Percentiles rank a stretch among this genome's conserved stretches.
These are phyloP conservation scores for Mobula birostris DNA, from an alignment of 2,113 vertebrate species.

Conservation along the genomic window DNA sequence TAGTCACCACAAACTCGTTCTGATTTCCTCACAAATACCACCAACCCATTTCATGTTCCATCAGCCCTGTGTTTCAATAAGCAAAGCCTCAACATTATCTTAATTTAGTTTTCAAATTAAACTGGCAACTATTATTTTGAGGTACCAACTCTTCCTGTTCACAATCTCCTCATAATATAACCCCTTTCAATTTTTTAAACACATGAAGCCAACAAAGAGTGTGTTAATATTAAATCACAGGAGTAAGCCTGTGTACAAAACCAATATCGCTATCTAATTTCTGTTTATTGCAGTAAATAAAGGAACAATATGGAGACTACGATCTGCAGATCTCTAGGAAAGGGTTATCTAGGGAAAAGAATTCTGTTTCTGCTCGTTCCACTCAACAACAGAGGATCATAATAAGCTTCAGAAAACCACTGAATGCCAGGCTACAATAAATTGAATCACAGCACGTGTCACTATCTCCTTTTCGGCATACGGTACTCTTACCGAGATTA, in stretches of 20 bases:
- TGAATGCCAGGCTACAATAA: neutral
- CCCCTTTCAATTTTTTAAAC: neutral
- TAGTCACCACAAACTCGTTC: neutral
- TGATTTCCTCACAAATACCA: neutral
- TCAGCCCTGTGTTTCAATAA: neutral
- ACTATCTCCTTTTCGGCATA: neutral
- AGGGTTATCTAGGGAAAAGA: neutral
- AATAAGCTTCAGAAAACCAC: neutral
- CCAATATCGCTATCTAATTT: neutral
- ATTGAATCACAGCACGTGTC: neutral
- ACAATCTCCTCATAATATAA: neutral
- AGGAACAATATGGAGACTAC: conserved; percentile 15
- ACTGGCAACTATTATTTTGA: neutral
- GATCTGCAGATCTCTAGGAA: neutral
- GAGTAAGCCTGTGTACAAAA: neutral
- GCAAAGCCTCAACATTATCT: neutral
- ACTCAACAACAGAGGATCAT: neutral
- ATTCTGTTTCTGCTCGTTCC: conserved; percentile 10
- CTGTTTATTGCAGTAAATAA: neutral
- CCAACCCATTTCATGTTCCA: neutral
- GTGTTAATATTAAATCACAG: neutral
- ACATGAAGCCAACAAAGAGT: neutral
- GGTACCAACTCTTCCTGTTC: neutral
- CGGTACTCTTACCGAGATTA: neutral
- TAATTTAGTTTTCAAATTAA: neutral